Evolutionary conservation across 2,888 invertebrate species (phyloP).

Genomic region (Drosophila anomalata): DNA sequence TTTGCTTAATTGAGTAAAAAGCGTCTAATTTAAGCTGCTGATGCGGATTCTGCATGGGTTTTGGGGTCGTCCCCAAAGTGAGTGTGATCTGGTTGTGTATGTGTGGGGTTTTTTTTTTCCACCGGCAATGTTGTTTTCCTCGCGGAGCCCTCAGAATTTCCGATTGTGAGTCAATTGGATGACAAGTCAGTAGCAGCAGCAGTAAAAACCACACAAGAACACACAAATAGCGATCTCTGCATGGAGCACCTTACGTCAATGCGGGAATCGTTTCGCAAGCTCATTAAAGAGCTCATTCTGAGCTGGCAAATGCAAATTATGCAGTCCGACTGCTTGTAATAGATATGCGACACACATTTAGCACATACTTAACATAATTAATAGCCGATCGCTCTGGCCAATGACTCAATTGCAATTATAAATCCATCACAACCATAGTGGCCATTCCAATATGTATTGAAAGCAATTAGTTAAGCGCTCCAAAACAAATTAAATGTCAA

Average conservation of each 20-base stretch:
- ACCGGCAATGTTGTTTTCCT: conserved; percentile 17
- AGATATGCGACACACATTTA: conserved; percentile 30
- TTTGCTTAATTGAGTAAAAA: conserved; percentile 82
- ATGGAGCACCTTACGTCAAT: conserved; percentile 49
- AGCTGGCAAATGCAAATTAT: conserved; percentile 31
- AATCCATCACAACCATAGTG: conserved; percentile 54
- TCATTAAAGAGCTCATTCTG: conserved; percentile 29
- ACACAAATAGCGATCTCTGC: conserved; percentile 36
- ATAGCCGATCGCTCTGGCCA: conserved; percentile 39
- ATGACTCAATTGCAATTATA: conserved; percentile 75
- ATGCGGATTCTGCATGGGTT: conserved; percentile 42
- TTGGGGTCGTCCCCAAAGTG: conserved; percentile 30
- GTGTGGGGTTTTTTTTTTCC: conserved; percentile 29
- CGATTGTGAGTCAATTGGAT: conserved; percentile 78
- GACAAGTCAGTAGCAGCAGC: conserved; percentile 46
- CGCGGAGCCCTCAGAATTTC: conserved; percentile 55
- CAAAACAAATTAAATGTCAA: conserved; percentile 75
- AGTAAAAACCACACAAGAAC: conserved; percentile 38
- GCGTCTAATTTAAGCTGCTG: conserved; percentile 66
- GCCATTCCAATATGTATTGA: conserved; percentile 12
- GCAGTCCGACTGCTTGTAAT: conserved; percentile 30
- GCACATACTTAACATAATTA: conserved; percentile 55
- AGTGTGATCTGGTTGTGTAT: conserved; percentile 24
- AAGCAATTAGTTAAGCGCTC: conserved; percentile 41
- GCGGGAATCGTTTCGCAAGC: conserved; percentile 31